phyloP scores from a whole-genome alignment of 2,888 invertebrate genomes.

The Phyllotreta cruciferae region DNA sequence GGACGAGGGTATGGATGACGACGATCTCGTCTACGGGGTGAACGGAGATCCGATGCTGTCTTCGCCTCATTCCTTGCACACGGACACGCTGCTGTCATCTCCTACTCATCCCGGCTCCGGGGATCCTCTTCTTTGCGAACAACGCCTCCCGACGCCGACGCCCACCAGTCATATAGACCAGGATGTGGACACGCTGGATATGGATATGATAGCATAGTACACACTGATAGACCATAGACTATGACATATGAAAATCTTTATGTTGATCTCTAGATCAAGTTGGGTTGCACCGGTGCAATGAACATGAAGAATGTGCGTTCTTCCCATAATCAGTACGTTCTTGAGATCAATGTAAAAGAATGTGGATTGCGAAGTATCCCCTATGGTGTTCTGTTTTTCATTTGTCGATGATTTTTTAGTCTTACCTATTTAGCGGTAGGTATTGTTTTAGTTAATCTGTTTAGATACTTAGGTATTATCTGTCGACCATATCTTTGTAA shows the following conservation, averaged over 20 bases:
- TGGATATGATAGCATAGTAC: conserved; percentile 64
- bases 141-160: conserved; percentile 60
- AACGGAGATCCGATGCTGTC: conserved; percentile 62
- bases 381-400: conserved; percentile 37
- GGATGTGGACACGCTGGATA: conserved; percentile 64
- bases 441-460: conserved; percentile 30
- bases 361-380: conserved; percentile 35
- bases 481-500: conserved; percentile 20
- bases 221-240: conserved; percentile 24
- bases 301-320: neutral
- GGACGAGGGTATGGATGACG: conserved; percentile 67
- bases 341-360: conserved; percentile 33
- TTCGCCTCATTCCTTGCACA: conserved; percentile 64
- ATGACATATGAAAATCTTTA: conserved; percentile 27
- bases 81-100: conserved; percentile 69
- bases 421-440: conserved; percentile 30
- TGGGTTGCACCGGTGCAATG: neutral
- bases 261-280: conserved; percentile 16
- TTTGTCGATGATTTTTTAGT: conserved; percentile 29
- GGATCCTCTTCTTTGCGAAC: conserved; percentile 68
- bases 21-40: conserved; percentile 57
- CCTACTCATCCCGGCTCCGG: conserved; percentile 65
- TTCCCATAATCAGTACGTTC: neutral
- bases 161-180: conserved; percentile 59
- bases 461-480: conserved; percentile 25